Base-by-base conservation (phyloP, 2,113 vertebrate species). In the Hippocampus zosterae region DNA sequence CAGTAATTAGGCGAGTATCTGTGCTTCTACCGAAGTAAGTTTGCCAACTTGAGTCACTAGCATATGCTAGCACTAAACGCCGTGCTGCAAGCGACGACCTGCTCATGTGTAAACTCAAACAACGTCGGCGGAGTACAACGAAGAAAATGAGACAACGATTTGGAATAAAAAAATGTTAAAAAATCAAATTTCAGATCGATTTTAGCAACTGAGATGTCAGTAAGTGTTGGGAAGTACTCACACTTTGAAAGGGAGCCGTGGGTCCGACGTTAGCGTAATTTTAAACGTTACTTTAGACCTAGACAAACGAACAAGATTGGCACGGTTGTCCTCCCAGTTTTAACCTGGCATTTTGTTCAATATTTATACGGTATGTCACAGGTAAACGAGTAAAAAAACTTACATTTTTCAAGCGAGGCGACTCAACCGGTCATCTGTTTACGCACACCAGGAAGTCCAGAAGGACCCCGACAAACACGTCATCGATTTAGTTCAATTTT, bases 281-380 rank as follows among this genome's bases (percentile, higher is more conserved):
- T 93, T 93, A 92, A 93, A 93, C 79, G 91, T 93, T 70, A 93
- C 92, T 87, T 93, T 93, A 69, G 92, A 92, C 92, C 92, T 93
- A 72, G 77, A 4, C 52, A 55, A 79, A 33, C 33, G 5, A 37
- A 70, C 0, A 6, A 59, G 65, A 15, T 55, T 1, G 69, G 2
- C 8, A 3, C 48, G 41, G 66, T 25, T 5, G 65, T 11, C 41
- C n/a, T 1, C 1, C 0, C 0, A 1, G 41, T 50, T 11, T 23
- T 8, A 4, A 12, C 1, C 7, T 11, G 27, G 4, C 0, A 23
- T 53, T 3, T 33, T 1, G 0, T 23, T n/a, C 16, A 8, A 48
- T 60, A 1, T 7, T 13, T 29, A 48, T 0, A 11, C 1, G 0
- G 5, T 27, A 18, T 67, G 8, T 70, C 23, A 0, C 21, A 52